Conservation (phyloP, 1,140 invertebrate species). For the Watersipora subatra region DNA sequence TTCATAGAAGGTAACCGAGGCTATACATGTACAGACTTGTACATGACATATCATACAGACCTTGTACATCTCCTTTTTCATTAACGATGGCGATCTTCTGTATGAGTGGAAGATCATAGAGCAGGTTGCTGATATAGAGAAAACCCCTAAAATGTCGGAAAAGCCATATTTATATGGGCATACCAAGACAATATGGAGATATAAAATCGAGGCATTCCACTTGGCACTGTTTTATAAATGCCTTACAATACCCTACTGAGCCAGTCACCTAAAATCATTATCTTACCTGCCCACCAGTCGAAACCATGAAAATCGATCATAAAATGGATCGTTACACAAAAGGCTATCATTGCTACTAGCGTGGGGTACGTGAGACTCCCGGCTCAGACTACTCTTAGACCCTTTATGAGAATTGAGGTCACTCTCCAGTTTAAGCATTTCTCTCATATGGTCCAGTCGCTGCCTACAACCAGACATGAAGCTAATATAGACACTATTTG, state of each 20-base stretch:
- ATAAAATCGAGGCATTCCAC: too few species aligned
- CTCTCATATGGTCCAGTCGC: slow-evolving; percentile 89
- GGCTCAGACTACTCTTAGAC: slow-evolving; percentile 13
- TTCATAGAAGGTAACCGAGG: too few species aligned
- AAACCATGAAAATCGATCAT: slow-evolving; percentile 99
- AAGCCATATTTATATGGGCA: too few species aligned
- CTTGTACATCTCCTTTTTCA: slow-evolving; percentile 96
- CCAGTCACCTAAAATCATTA: background rate
- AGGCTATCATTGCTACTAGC: slow-evolving; percentile 64
- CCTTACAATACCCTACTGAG: too few species aligned
- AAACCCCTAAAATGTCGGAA: too few species aligned
- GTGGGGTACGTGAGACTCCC: slow-evolving; percentile 9
- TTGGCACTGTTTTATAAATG: too few species aligned
- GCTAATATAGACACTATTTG: too few species aligned
- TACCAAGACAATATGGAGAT: too few species aligned
- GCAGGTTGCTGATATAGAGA: slow-evolving; percentile 89
- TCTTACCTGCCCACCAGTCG: slow-evolving; percentile 78
- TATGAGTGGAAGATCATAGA: slow-evolving; percentile 87
- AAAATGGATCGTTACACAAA: slow-evolving; percentile 94
- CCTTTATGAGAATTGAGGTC: slow-evolving; percentile 74
- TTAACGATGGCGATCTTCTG: slow-evolving; percentile 99
- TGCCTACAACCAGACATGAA: too few species aligned
- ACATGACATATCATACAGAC: too few species aligned
- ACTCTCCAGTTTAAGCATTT: slow-evolving; percentile 98
- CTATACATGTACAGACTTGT: too few species aligned